Base-by-base conservation (phyloP, 2,888 invertebrate genomes). In the Sphinx pinastri region DNA sequence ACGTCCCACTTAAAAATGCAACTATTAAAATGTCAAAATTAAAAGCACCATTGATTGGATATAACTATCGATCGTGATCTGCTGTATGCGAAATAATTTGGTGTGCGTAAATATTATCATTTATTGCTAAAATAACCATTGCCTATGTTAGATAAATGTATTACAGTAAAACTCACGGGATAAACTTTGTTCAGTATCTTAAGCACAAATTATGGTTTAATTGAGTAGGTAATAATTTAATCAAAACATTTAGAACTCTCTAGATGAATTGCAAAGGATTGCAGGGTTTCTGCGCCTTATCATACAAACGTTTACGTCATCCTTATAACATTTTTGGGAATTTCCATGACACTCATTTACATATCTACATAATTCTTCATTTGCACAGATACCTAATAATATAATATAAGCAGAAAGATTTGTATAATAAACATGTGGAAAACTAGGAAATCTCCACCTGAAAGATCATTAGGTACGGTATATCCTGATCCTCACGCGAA, bases 1-100 rank as follows among this genome's bases (percentile, higher is more conserved):
- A 84, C 79, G 70, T 75, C 75, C 68, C 73, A 59, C 76, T 76
- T 75, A 76, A 79, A 79, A 73, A 66, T 73, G 71, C 67, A 72
- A 76, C 71, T 49, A 71, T 52, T 67, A 38, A 71, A 75, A 74
- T 73, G 5, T 13, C 38, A 19, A 47, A 54, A 19, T 8, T 63
- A 13, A 63, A 63, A 63, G 19, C 16, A 16, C 19, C 47, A 49
- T 63, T 63, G 12, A 6, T 63, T 49, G 49, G 63, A 19, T 19
- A 49, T 47, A 47, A 60, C n/a, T 63, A 63, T 63, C 19, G 63
- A 49, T 49, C 13, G 49, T 60, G 11, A 16, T 16, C 16, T 16
- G 47, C 12, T 38, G n/a, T 59, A n/a, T n/a, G 10, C 38, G 38
- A 16, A 3, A 19, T 16, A 12, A 3, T 47, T 47, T 63, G 11